Evolutionary conservation across 2,888 invertebrate genomes (phyloP), one percentile per base, ranked within the genome.

Genomic region (Melieria crassipennis): DNA sequence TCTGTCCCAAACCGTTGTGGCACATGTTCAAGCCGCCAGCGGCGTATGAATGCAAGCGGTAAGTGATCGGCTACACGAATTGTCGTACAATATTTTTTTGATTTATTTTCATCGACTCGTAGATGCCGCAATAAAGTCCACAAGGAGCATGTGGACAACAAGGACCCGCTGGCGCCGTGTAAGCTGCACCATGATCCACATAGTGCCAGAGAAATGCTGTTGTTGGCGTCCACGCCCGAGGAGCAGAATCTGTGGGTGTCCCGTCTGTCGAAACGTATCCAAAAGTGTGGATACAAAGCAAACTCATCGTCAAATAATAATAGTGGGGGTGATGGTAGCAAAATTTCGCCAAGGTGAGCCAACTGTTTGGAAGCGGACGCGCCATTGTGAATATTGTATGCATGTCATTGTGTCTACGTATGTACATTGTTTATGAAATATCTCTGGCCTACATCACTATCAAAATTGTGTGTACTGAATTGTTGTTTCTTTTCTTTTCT

Each of bases 71-170:
- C 46, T n/a, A 58, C 46, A 55, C 10, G 45, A 13, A 42, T 43
- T 45, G 45, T 7, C 30, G 3, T 2, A 30, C 30, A 30, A 30
- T 30, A 30, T 3, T 30, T 30, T 30, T 30, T 30, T 30, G 30
- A 30, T 30, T 30, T 30, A 0, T 30, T 30, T 30, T 30, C 30
- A 30, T 30, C 30, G 30, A 30, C 2, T 73, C 69, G 1, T 94
- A 97, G 97, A 78, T 99, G 98, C 88, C 94, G 95, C 84, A 94
- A 96, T 86, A 98, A 98, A 90, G 94, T 99, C 83, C 99, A 99
- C 88, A 95, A 96, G 87, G 98, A 99, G 85, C 99, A 99, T 90
- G 91, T 96, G 86, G 93, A 94, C 81, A 90, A 91, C 79, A 89
- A 88, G 79, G 95, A 95, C 86, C 91, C 92, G 75, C 92, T 98